A percentile compares a stretch with the other conserved stretches of the same genome.
These are phyloP conservation scores for Apostichopus californicus DNA, from an alignment of 35 echinoderm and acorn worm genomes.

Conservation along the genomic window DNA sequence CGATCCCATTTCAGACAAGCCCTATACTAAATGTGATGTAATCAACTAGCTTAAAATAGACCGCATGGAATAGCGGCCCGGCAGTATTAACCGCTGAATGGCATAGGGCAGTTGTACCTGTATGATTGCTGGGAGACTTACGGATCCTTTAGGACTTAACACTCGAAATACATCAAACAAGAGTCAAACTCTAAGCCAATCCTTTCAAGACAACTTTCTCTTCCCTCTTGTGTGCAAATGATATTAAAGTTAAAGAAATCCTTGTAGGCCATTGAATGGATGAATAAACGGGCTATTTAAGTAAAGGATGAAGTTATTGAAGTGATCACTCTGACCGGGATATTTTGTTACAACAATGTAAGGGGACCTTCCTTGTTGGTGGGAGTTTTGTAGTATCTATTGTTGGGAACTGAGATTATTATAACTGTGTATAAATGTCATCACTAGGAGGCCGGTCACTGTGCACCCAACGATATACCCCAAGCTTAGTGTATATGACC, in stretches of 20 bases:
- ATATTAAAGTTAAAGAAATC: slow-evolving; percentile 20
- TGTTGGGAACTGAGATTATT: slow-evolving; percentile 29
- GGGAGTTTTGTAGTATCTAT: slow-evolving; percentile 1
- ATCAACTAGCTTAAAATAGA: no score
- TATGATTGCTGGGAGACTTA: neutral
- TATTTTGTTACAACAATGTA: slow-evolving; percentile 31
- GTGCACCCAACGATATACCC: no score
- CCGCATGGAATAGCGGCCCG: no score
- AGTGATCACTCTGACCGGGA: slow-evolving; percentile 3
- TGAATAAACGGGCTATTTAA: slow-evolving; percentile 9
- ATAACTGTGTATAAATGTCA: slow-evolving; percentile 16
- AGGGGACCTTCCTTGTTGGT: slow-evolving; percentile 15
- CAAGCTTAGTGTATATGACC: no score
- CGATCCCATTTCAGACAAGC: no score
- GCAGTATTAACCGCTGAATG: no score
- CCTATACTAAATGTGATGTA: no score
- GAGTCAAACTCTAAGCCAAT: neutral
- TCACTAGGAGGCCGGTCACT: neutral
- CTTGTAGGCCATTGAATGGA: neutral
- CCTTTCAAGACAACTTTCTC: slow-evolving; percentile 6
- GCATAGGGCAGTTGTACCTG: no score
- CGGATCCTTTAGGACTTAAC: slow-evolving; percentile 15
- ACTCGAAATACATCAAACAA: slow-evolving; percentile 13
- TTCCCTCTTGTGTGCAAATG: neutral
- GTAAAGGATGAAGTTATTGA: slow-evolving; percentile 12